Base-by-base conservation (phyloP, 2,113 vertebrate genomes). In the Gobio gobio region DNA sequence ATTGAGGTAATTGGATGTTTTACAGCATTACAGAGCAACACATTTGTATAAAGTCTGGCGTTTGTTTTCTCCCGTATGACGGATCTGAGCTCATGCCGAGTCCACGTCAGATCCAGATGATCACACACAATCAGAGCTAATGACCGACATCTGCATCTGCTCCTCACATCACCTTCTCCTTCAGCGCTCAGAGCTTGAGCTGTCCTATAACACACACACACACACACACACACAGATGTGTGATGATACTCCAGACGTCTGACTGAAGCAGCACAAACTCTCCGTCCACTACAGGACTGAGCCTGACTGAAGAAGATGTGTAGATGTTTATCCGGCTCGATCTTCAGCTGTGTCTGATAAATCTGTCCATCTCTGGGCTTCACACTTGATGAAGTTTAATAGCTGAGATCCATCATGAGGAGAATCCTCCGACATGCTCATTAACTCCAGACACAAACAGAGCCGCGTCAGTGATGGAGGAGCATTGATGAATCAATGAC, bases 301-400 rank as follows among this genome's bases (percentile, higher is more conserved):
- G 33, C 13, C 63, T 8, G 63, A 66, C 4, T 16, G 2, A 16
- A 13, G 10, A 40, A 40, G 36, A 4, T 40, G 8, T 33, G 33
- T 8, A 64, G 61, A 33, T 3, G 63, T 66, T 66, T 66, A 66
- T 29, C 14, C 4, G 36, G 40, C 40, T 40, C 40, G 6, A 40
- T 40, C 40, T 6, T 0, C 40, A 40, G 5, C 45, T 47, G 45
- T 47, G 45, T 64, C 16, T 68, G 64, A 68, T 68, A 3, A 68
- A 68, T 36, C 4, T 16, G 36, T 36, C 18, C 7, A 8, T 43
- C 40, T 70, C 66, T 40, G 16, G 20, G 29, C 64, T 68, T 22
- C 33, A 68, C 63, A 66, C 63, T 66, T 66, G 63, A 66, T 66
- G 0, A 33, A 66, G 29, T 66, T 66, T 66, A 66, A 66, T 36